Evolutionary conservation across 2,888 invertebrate species (phyloP), one percentile per base, ranked within the genome.

Genomic region (Chydorus sphaericus): DNA sequence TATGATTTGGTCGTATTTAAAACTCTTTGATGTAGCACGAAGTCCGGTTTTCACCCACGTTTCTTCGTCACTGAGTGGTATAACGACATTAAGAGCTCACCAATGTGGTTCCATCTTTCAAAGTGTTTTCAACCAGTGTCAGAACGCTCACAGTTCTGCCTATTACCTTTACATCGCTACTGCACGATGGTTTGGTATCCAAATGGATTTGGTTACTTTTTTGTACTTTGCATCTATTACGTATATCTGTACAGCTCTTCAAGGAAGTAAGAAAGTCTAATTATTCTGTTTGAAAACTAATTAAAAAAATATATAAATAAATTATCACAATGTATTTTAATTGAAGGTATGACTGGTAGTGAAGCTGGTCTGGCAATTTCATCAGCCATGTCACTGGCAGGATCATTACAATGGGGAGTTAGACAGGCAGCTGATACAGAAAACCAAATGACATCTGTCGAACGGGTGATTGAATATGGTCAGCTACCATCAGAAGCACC

Each of bases 31-130:
- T 48, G 66, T 6, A 88, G 88, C 85, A 60, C 82, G 92, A 58
- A 92, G 92, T 64, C 96, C 96, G 0, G 88, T 97, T n/a, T 96
- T 93, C 72, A 85, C 87, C 2, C 93, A 94, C 67, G 73, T 96
- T 64, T 88, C 83, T 66, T 86, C 92, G 28, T 82, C 90, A 0
- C 73, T 97, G 5, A 85, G 87, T 68, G 96, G 96, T 0, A 74
- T 97, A 59, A 81, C 89, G 0, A 93, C 93, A 0, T 92, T 97
- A 50, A 77, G 96, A 55, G 88, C 93, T 0, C 92, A 88, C 67
- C 79, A 80, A 7, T 88, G 88, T 0, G 84, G 90, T 66, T 76
- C 80, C 55, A 79, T 83, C 23, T 79, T 94, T 44, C 77, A 79
- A 48, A 75, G 78, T 63, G 85, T 86, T 64, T 87, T 88, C 63